Percentiles rank a stretch among this genome's conserved stretches.
These are phyloP conservation scores for Thermophis baileyi DNA, from an alignment of 2,113 vertebrate species.

Conservation along the genomic window DNA sequence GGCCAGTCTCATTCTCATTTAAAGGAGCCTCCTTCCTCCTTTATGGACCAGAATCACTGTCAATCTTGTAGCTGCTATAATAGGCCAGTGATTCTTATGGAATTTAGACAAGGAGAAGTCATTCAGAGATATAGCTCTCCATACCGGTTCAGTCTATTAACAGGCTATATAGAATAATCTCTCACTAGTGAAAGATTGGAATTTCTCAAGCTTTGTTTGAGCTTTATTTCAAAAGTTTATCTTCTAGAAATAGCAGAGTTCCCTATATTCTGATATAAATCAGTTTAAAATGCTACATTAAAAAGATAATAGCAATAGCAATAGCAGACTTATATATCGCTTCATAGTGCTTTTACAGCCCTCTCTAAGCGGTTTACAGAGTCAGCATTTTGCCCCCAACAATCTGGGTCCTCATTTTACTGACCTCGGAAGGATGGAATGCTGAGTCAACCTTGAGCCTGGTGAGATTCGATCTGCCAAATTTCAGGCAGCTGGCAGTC, in stretches of 20 bases:
- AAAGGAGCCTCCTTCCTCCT: neutral
- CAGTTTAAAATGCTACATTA: neutral
- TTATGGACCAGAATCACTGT: neutral
- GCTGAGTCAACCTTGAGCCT: too few relatives aligned
- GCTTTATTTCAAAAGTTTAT: neutral
- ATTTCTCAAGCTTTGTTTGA: constrained; percentile 23
- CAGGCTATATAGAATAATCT: neutral
- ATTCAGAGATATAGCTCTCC: neutral
- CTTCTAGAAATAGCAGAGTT: neutral
- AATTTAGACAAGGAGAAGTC: neutral
- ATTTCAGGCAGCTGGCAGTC: too few relatives aligned
- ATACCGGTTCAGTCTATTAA: neutral
- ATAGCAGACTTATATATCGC: too few relatives aligned
- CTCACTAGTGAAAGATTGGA: neutral
- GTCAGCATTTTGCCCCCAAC: too few relatives aligned
- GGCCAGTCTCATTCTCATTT: neutral
- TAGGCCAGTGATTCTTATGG: neutral
- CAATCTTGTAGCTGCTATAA: neutral
- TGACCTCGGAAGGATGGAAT: too few relatives aligned
- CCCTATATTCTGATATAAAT: neutral
- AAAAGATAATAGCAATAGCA: neutral
- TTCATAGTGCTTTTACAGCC: too few relatives aligned
- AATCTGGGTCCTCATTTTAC: too few relatives aligned
- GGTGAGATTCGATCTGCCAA: too few relatives aligned
- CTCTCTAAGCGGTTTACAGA: too few relatives aligned